These are phyloP conservation scores for Austrolebias charrua DNA, from an alignment of 2,797 vertebrate genomes.

Conservation along the genomic window DNA sequence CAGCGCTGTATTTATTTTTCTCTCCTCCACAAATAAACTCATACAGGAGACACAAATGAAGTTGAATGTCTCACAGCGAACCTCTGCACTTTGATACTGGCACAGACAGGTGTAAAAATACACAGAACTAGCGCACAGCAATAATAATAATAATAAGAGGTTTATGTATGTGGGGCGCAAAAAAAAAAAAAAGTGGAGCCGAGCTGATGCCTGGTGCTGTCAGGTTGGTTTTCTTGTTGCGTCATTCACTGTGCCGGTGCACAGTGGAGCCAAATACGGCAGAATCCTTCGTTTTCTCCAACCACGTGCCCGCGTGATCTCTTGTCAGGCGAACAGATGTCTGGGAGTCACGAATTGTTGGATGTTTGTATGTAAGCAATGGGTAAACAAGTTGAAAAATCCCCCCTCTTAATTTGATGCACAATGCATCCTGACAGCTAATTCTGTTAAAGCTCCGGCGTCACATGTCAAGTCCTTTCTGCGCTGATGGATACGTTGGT, in stretches of 20 bases:
- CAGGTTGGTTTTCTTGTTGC: constrained; percentile 77
- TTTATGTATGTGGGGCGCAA: constrained; percentile 81
- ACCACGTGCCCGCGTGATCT: constrained; percentile 56
- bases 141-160: constrained; percentile 65
- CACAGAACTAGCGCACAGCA: constrained; percentile 60
- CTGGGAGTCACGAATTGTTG: constrained; percentile 58
- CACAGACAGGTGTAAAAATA: constrained; percentile 79
- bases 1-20: constrained; percentile 22
- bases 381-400: constrained; percentile 75
- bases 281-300: constrained; percentile 55
- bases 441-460: constrained; percentile 53
- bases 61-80: constrained; percentile 53
- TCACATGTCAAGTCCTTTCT: constrained; percentile 61
- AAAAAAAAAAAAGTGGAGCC: constrained; percentile 63
- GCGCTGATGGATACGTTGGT: constrained; percentile 48
- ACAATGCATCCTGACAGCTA: constrained; percentile 79
- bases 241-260: constrained; percentile 71
- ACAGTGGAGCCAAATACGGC: constrained; percentile 67
- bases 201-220: constrained; percentile 72
- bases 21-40: constrained; percentile 48
- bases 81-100: constrained; percentile 69
- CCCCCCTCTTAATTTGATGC: constrained; percentile 79
- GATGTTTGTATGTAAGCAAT: constrained; percentile 66
- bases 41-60: constrained; percentile 67
- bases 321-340: constrained; percentile 71